Evolutionary conservation across 2,797 vertebrate genomes (phyloP).

Genomic region (Tachyglossus aculeatus): DNA sequence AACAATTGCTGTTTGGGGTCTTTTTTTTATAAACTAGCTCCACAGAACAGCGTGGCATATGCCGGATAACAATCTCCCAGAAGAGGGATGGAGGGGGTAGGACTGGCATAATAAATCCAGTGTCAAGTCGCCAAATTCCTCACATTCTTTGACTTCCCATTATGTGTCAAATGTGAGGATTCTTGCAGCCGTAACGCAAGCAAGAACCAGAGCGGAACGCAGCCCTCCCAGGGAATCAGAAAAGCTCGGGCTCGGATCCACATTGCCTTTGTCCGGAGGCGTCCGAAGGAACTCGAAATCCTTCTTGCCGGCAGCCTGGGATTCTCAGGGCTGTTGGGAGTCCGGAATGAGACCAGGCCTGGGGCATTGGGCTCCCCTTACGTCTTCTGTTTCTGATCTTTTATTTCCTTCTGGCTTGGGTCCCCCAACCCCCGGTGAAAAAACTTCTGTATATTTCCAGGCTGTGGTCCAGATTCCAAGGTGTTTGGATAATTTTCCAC

Average conservation of each 20-base stretch:
- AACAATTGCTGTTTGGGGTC: constrained; percentile 16
- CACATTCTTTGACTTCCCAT: constrained; percentile 85
- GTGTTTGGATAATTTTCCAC: too few relatives aligned
- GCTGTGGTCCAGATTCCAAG: too few relatives aligned
- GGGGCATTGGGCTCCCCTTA: neutral
- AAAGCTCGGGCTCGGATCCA: constrained; percentile 37
- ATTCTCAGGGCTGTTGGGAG: neutral
- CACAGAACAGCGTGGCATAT: constrained; percentile 51
- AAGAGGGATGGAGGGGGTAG: constrained; percentile 43
- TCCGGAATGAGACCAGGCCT: neutral
- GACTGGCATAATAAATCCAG: constrained; percentile 66
- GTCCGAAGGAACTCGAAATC: constrained; percentile 19
- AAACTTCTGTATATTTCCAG: neutral
- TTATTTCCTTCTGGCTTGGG: neutral
- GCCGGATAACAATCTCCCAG: constrained; percentile 63
- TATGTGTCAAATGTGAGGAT: constrained; percentile 79
- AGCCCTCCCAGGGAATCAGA: constrained; percentile 39
- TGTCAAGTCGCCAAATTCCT: constrained; percentile 87
- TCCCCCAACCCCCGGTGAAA: neutral
- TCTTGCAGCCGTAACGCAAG: constrained; percentile 60
- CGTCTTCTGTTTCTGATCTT: neutral
- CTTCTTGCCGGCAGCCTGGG: neutral
- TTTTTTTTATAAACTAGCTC: constrained; percentile 67
- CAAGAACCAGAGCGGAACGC: constrained; percentile 42
- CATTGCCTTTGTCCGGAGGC: neutral